Percentiles rank a stretch among this genome's conserved stretches.
Evolutionary conservation across 2,797 vertebrate genomes (phyloP).

Genomic region (Trematomus bernacchii): DNA sequence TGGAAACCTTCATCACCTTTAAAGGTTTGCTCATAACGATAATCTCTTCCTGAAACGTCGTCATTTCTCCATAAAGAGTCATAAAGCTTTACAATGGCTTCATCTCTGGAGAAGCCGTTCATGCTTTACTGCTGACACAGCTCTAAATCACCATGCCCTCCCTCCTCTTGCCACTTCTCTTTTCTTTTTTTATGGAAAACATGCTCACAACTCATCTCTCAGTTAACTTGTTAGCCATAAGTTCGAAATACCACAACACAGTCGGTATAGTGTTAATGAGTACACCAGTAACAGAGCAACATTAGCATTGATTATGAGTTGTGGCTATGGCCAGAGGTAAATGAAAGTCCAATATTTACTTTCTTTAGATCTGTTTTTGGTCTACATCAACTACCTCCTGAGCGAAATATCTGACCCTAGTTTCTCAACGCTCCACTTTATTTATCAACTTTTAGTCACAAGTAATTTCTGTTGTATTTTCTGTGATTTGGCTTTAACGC

Average conservation of each 20-base stretch:
- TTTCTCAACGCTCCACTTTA: not conserved
- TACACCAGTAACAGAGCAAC: not conserved
- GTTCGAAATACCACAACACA: not conserved
- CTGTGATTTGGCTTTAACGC: not conserved
- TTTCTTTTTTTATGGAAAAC: slow-evolving; percentile 56
- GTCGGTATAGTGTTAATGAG: not conserved
- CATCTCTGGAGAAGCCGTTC: slow-evolving; percentile 63
- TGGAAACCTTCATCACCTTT: slow-evolving; percentile 66
- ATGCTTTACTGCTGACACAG: slow-evolving; percentile 71
- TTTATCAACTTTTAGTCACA: not conserved
- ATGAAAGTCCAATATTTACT: too few relatives aligned
- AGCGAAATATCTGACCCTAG: not conserved
- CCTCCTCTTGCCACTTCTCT: slow-evolving; percentile 20
- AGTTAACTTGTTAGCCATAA: slow-evolving; percentile 8
- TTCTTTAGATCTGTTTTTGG: not conserved
- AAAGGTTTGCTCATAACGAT: slow-evolving; percentile 68
- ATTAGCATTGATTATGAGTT: not conserved
- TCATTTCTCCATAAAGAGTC: slow-evolving; percentile 74
- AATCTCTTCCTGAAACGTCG: slow-evolving; percentile 71
- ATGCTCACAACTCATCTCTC: slow-evolving; percentile 44
- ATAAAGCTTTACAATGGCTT: slow-evolving; percentile 68
- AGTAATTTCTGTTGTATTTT: not conserved
- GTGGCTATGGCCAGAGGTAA: not conserved
- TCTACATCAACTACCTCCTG: not conserved
- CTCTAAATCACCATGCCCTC: slow-evolving; percentile 67